Percentiles rank a stretch among this genome's conserved stretches.
These are phyloP conservation scores for Chymomyza costata DNA, from an alignment of 1,140 invertebrate species.

Conservation along the genomic window DNA sequence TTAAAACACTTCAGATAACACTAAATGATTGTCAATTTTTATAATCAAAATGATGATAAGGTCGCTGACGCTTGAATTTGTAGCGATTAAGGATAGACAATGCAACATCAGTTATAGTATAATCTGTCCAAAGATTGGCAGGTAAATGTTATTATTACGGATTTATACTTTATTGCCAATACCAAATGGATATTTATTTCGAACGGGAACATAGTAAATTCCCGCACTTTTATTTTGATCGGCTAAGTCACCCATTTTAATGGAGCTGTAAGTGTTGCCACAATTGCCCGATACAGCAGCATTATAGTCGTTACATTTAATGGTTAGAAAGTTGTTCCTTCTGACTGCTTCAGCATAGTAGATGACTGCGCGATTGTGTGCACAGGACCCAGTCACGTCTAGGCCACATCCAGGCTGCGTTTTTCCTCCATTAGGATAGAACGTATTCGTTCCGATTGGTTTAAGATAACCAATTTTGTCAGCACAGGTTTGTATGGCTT, in stretches of 20 bases:
- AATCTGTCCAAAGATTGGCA: no score
- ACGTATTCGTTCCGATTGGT: slow-evolving; percentile 76
- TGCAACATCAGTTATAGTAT: no score
- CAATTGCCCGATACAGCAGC: slow-evolving; percentile 47
- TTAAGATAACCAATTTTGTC: slow-evolving; percentile 76
- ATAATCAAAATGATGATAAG: no score
- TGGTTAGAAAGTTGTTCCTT: slow-evolving; percentile 50
- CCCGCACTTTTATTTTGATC: slow-evolving; percentile 71
- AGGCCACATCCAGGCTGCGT: slow-evolving; percentile 78
- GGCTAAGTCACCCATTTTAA: slow-evolving; percentile 73
- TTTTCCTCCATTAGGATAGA: slow-evolving; percentile 77
- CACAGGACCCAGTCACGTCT: slow-evolving; percentile 72
- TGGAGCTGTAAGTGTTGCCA: slow-evolving; percentile 50
- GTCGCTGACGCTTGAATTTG: no score
- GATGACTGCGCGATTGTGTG: slow-evolving; percentile 77
- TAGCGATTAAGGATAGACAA: no score
- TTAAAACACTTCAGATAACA: slow-evolving; percentile 47
- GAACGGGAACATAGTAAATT: slow-evolving; percentile 61
- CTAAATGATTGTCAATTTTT: slow-evolving; percentile 40
- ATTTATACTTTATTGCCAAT: no score
- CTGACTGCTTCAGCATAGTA: slow-evolving; percentile 77
- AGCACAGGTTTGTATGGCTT: slow-evolving; percentile 78
- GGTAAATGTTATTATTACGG: no score
- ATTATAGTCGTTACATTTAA: slow-evolving; percentile 53
- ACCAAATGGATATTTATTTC: slow-evolving; percentile 65